Base-by-base conservation (phyloP, 30 jellyfish, hydroid and myxozoan species). In the Hydractinia echinata region DNA sequence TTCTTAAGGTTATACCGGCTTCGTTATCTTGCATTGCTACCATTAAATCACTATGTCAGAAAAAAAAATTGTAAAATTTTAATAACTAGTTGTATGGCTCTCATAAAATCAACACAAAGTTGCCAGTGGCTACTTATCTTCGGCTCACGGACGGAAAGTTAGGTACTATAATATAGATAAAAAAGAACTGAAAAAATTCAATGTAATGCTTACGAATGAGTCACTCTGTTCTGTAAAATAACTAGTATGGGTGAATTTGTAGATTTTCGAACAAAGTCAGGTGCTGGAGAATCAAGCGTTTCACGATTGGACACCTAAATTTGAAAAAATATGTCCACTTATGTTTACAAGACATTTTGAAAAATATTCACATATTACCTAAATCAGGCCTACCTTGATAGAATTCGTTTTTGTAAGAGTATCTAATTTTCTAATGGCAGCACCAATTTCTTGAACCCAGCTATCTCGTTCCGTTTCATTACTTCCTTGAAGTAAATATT, bases 11-110 rank as follows among this genome's bases (percentile, higher is more conserved):
- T 64, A 89, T 64, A 11, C 96, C 96, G 6, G 96, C 96, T 18
- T 89, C 94, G 15, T 55, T 61, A 72, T 89, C 94, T 72, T 89
- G 96, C 96, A 89, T 89, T 48, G 96, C 96, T 54, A 20, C 81
- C 48, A 89, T 61, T 53, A 89, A 72, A 30, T 89, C 96, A 77
- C 96, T 89, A 67, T 8, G 19, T 55, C 39, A 83, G 30, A 61
- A 52, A 49, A 2, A 61, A 15, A 51, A 13, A 15, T 10, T 8
- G 30, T 71, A 7, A 7, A 8, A 64, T 64, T 44, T 13, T 6
- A 7, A 64, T 44, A 64, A 64, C 10, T 56, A 56, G 68, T 56
- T 56, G n/a, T 56, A 58, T 16, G 3, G 3, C 69, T 58, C 3
- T 16, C 19, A 11, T 0, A 1, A 13, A 58, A 58, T 58, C 69